These are phyloP conservation scores for Oreochromis spilurus DNA, from an alignment of 2,113 vertebrate genomes.

Conservation along the genomic window DNA sequence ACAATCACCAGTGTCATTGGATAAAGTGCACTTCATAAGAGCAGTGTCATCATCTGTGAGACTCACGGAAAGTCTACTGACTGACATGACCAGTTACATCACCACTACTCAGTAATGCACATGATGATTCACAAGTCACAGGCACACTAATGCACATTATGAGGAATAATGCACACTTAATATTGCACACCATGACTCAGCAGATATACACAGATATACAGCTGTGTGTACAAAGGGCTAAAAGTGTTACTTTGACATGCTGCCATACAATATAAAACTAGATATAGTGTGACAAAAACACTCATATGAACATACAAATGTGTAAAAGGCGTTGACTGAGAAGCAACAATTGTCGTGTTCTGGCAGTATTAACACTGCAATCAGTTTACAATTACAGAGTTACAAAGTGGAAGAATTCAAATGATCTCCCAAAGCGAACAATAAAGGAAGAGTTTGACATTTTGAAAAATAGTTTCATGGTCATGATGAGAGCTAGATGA, in stretches of 20 bases:
- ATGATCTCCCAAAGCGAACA: background rate
- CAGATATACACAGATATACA: background rate
- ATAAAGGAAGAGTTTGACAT: background rate
- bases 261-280: conserved; percentile 3
- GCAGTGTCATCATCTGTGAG: background rate
- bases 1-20: conserved; percentile 40
- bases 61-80: background rate
- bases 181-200: background rate
- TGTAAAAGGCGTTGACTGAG: background rate
- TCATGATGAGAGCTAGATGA: background rate
- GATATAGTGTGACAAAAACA: background rate
- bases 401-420: background rate
- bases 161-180: background rate
- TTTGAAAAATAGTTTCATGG: background rate
- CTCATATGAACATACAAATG: background rate
- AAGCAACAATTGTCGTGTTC: background rate
- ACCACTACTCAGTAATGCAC: conserved; percentile 6
- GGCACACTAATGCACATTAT: background rate
- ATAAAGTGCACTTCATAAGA: conserved; percentile 51
- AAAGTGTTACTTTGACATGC: background rate
- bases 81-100: background rate
- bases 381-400: background rate
- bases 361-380: conserved; percentile 17
- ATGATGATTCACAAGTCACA: background rate
- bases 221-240: background rate